Percentiles rank a stretch among this genome's conserved stretches.
phyloP scores from a whole-genome alignment of 2,888 invertebrate species.

The Lagria hirta region DNA sequence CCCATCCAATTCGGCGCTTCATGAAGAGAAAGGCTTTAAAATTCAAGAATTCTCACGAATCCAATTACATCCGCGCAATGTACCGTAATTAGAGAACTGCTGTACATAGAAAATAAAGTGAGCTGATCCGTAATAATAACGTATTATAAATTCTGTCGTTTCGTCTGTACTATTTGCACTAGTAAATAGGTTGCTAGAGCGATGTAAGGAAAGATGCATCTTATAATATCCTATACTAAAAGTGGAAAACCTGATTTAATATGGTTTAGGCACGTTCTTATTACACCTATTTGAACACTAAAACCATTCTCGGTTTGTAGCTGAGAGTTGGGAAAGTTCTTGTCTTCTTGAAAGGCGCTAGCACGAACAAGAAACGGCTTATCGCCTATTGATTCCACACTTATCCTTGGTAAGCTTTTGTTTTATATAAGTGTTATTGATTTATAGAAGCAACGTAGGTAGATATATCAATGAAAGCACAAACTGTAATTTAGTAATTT shows the following conservation, averaged over 20 bases:
- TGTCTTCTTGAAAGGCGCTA: too few relatives aligned
- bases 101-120: constrained; percentile 31
- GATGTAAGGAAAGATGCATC: too few relatives aligned
- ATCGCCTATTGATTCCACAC: constrained; percentile 22
- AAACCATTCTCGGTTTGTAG: constrained; percentile 17
- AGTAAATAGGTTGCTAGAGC: constrained; percentile 26
- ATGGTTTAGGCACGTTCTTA: constrained; percentile 12
- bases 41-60: constrained; percentile 35
- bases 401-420: constrained; percentile 1
- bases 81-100: constrained; percentile 32
- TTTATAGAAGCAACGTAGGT: too few relatives aligned
- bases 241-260: constrained; percentile 12
- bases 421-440: background rate
- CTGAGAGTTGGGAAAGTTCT: background rate
- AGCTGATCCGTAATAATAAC: constrained; percentile 33
- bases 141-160: constrained; percentile 29
- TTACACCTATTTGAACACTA: constrained; percentile 20
- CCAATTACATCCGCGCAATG: constrained; percentile 34
- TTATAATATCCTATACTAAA: constrained; percentile 7
- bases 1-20: too few relatives aligned
- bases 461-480: too few relatives aligned
- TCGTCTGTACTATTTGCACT: constrained; percentile 26
- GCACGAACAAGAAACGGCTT: constrained; percentile 7
- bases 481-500: too few relatives aligned
- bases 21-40: constrained; percentile 25